Base-by-base conservation (phyloP, 2,113 vertebrate species). In the Gobiocypris rarus region DNA sequence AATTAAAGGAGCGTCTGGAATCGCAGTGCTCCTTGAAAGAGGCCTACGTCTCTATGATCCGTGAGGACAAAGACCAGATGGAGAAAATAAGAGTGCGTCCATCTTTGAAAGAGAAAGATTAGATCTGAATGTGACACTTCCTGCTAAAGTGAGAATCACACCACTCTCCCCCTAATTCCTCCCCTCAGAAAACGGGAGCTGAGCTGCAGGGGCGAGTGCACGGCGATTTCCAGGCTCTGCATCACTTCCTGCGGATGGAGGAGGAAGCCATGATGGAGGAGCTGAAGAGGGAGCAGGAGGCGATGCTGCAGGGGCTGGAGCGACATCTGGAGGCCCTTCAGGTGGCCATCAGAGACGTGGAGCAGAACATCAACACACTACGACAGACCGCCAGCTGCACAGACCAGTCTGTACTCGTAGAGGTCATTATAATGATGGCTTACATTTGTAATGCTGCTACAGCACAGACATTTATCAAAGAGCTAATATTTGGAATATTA, bases 221-320 rank as follows among this genome's bases (percentile, higher is more conserved):
- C 9, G 83, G 87, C 0, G 95, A 96, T 76, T 97, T 97, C 90
- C 82, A 91, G 89, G 90, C 22, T 22, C 92, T 97, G 81, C 94
- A 94, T 90, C 92, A 93, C 88, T 92, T 96, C 83, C 93, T 97
- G 87, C 89, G 89, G 22, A 91, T 94, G 3, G 93, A 95, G 73
- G 95, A 97, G 93, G 83, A 85, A 38, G 83, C 85, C 22, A 80
- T 94, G 81, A 87, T 95, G 91, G 91, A 93, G 85, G 92, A 94
- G 85, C 88, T 96, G 13, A 88, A 84, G 1, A 78, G 83, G 24
- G 92, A 96, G 83, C 87, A 95, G 86, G 90, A 91, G 54, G 91
- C 91, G 74, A 84, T 86, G 0, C 84, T 95, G 89, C 85, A 92
- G 34, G 88, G 13, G 26, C 91, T 96, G 85, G 89, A 85, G 4